These are phyloP conservation scores for Adelphocoris suturalis DNA, from an alignment of 2,888 invertebrate species.

Conservation along the genomic window DNA sequence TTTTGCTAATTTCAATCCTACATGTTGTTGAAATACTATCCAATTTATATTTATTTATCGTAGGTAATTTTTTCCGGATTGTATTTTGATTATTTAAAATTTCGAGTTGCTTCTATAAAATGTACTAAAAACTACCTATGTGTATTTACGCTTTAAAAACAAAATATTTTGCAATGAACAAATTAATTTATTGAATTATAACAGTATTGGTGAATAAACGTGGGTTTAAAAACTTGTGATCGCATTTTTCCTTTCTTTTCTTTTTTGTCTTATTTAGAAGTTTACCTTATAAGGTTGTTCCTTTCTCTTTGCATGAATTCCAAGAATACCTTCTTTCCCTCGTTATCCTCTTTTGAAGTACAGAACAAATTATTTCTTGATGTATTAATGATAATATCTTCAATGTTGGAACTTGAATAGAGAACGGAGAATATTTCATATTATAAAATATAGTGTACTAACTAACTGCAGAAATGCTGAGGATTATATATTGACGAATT, in stretches of 20 bases:
- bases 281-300: not conserved
- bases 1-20: not conserved
- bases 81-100: not conserved
- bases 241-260: not conserved
- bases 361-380: no score
- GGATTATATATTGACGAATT: no score
- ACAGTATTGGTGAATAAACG: conserved; percentile 31
- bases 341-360: no score
- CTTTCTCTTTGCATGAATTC: not conserved
- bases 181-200: not conserved
- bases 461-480: no score
- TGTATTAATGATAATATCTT: no score
- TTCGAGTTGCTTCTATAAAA: conserved; percentile 2
- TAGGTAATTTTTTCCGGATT: not conserved
- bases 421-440: no score
- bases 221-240: not conserved
- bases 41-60: not conserved
- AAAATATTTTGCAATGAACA: not conserved
- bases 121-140: no score
- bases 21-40: not conserved
- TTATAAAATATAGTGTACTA: no score
- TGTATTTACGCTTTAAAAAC: not conserved
- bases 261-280: not conserved
- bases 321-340: not conserved
- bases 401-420: no score